Percentiles rank a stretch among this genome's conserved stretches.
These are phyloP conservation scores for Athalia cordata DNA, from an alignment of 2,888 invertebrate species.

Conservation along the genomic window DNA sequence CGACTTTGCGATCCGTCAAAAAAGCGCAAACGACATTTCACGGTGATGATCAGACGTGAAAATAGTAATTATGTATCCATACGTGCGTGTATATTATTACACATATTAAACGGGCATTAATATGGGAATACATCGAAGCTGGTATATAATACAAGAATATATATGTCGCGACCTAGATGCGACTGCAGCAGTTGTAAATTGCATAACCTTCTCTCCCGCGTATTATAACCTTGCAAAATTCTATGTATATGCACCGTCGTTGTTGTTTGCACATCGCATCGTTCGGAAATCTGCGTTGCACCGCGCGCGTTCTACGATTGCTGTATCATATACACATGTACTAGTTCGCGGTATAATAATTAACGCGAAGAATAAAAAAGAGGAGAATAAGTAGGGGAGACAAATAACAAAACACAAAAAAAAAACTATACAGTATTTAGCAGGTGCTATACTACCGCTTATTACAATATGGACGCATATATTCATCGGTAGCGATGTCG, in stretches of 20 bases:
- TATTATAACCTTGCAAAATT: slow-evolving; percentile 25
- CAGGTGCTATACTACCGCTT: too few species aligned
- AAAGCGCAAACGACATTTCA: background rate
- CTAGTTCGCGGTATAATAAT: too few species aligned
- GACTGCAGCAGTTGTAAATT: slow-evolving; percentile 16
- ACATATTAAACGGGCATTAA: background rate
- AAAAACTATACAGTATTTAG: too few species aligned
- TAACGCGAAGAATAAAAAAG: too few species aligned
- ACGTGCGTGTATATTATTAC: too few species aligned
- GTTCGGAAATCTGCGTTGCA: background rate
- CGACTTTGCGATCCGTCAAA: background rate
- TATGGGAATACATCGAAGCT: background rate
- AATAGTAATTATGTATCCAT: too few species aligned
- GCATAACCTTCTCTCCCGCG: slow-evolving; percentile 35
- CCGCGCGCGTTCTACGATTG: too few species aligned
- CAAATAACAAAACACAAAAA: too few species aligned
- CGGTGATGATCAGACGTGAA: background rate
- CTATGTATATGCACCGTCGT: background rate
- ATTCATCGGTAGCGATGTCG: too few species aligned
- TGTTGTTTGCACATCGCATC: background rate
- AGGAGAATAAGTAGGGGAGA: too few species aligned
- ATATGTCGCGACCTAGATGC: slow-evolving; percentile 32
- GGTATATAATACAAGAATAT: background rate
- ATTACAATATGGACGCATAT: too few species aligned
- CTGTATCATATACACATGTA: too few species aligned